Percentiles rank a stretch among this genome's conserved stretches.
Evolutionary conservation across 2,888 invertebrate species (phyloP).

Genomic region (Frankliniella intonsa): DNA sequence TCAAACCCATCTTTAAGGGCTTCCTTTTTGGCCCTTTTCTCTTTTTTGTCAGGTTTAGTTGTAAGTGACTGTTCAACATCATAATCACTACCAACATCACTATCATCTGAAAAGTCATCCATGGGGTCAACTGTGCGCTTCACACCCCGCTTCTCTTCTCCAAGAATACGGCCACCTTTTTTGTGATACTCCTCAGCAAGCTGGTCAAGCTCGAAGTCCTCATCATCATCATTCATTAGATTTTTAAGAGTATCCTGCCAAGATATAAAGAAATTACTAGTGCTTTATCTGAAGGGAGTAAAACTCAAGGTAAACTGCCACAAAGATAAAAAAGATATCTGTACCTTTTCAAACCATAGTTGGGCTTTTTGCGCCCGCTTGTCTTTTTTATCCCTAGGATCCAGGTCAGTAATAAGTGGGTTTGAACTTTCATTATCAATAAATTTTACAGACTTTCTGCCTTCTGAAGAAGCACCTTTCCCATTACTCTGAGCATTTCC

Average conservation of each 20-base stretch:
- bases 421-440: slow-evolving; percentile 43
- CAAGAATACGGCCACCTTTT: slow-evolving; percentile 58
- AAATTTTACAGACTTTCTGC: not conserved
- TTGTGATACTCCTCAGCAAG: slow-evolving; percentile 66
- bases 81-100: slow-evolving; percentile 45
- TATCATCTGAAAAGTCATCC: not conserved
- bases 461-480: slow-evolving; percentile 32
- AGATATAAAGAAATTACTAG: slow-evolving; percentile 35
- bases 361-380: slow-evolving; percentile 73
- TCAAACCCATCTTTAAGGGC: slow-evolving; percentile 61
- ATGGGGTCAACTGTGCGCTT: slow-evolving; percentile 40
- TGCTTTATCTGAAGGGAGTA: slow-evolving; percentile 23
- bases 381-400: slow-evolving; percentile 67
- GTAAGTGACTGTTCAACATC: slow-evolving; percentile 47
- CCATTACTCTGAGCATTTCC: slow-evolving; percentile 30
- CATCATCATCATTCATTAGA: slow-evolving; percentile 75
- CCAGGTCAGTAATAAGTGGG: slow-evolving; percentile 76
- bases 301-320: slow-evolving; percentile 30
- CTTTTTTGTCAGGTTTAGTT: slow-evolving; percentile 38
- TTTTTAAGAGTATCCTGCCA: slow-evolving; percentile 50
- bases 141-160: slow-evolving; percentile 43
- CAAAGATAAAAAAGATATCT: not conserved
- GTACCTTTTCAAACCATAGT: slow-evolving; percentile 75
- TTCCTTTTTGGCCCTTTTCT: slow-evolving; percentile 47
- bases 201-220: slow-evolving; percentile 79